These are phyloP conservation scores for Nemurella pictetii DNA, from an alignment of 2,888 invertebrate species.

Conservation along the genomic window DNA sequence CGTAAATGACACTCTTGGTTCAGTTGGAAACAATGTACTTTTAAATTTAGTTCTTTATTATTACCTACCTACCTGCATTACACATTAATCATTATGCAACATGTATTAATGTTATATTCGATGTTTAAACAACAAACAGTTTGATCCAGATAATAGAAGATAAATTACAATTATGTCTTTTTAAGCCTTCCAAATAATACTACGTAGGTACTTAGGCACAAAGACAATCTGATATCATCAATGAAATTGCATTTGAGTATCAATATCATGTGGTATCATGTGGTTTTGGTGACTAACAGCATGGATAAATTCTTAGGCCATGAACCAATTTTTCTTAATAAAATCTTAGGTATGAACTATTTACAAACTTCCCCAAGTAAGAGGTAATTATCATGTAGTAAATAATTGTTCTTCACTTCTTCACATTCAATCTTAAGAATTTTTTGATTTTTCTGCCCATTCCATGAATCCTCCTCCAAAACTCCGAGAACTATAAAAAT, in stretches of 20 bases:
- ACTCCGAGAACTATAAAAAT: conserved; percentile 31
- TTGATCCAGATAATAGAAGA: too few relatives aligned
- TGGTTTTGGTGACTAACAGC: too few relatives aligned
- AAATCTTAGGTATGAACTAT: background rate
- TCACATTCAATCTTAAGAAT: conserved; percentile 46
- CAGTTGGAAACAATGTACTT: background rate
- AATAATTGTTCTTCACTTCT: too few relatives aligned
- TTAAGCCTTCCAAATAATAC: too few relatives aligned
- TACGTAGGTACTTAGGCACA: too few relatives aligned
- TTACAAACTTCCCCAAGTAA: background rate
- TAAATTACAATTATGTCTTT: too few relatives aligned
- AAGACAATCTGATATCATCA: too few relatives aligned
- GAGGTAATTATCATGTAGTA: background rate
- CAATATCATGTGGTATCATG: too few relatives aligned
- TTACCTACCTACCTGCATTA: background rate
- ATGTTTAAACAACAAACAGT: too few relatives aligned
- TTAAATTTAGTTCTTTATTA: background rate
- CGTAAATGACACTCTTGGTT: background rate
- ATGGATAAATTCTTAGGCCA: background rate
- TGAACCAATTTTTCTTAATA: background rate
- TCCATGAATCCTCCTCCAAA: conserved; percentile 37
- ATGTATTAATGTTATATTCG: background rate
- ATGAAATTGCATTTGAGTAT: too few relatives aligned
- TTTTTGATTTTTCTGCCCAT: conserved; percentile 36
- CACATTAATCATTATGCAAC: background rate